phyloP scores from a whole-genome alignment of 92 coral and sea anemone species.

The Blastomussa wellsi region DNA sequence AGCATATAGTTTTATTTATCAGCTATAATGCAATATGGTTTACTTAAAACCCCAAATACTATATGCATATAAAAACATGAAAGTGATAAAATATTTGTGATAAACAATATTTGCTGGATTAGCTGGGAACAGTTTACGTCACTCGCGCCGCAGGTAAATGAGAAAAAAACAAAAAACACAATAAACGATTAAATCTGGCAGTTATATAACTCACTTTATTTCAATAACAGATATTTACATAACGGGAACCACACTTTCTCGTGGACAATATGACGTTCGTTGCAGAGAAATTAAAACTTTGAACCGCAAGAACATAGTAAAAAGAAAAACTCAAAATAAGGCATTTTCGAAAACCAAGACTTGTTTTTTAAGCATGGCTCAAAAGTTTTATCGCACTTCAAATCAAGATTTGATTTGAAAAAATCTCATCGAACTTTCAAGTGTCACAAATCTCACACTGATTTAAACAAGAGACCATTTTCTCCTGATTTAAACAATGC shows the following conservation, averaged over 20 bases:
- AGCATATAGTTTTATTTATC: not conserved
- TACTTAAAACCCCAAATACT: not conserved
- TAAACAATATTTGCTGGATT: not conserved
- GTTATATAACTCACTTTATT: not conserved
- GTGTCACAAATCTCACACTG: no score
- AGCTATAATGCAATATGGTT: not conserved
- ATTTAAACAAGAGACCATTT: no score
- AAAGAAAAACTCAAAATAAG: no score
- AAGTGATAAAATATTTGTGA: not conserved
- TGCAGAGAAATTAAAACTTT: no score
- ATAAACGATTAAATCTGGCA: not conserved
- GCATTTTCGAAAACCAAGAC: no score
- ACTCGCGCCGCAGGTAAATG: not conserved
- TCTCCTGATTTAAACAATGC: no score
- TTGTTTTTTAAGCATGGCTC: no score
- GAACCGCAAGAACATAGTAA: no score
- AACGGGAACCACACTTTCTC: not conserved
- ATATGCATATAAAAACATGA: not conserved
- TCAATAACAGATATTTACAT: not conserved
- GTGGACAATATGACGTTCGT: not conserved
- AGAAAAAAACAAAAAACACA: not conserved
- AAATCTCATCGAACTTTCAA: no score
- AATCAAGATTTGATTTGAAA: no score
- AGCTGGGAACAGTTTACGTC: not conserved
- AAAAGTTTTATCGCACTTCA: no score